A percentile compares a stretch with the other conserved stretches of the same genome.
These are phyloP conservation scores for Epinotia brunnichana DNA, from an alignment of 2,888 invertebrate species.

Conservation along the genomic window DNA sequence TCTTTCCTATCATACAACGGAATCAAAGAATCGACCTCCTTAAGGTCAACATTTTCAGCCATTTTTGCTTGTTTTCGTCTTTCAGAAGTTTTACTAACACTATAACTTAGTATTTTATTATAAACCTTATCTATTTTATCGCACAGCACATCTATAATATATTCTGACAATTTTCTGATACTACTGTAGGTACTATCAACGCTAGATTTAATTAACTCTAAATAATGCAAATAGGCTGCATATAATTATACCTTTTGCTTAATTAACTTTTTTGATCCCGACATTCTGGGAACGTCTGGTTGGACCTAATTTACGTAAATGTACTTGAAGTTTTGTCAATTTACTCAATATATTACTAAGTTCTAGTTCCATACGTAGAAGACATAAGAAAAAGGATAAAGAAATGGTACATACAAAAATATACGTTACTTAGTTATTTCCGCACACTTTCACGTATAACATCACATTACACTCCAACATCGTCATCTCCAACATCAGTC, in stretches of 20 bases:
- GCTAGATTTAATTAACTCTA: background rate
- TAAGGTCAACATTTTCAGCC: background rate
- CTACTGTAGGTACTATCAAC: background rate
- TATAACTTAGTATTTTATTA: constrained; percentile 11
- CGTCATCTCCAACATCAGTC: no score
- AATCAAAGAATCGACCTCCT: constrained; percentile 1
- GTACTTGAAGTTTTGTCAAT: background rate
- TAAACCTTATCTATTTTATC: background rate
- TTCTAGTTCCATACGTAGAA: background rate
- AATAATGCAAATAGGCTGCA: background rate
- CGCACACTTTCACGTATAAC: background rate
- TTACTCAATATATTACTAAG: background rate
- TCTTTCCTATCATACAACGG: constrained; percentile 2
- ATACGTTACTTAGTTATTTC: background rate
- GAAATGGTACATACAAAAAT: no score
- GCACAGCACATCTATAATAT: background rate
- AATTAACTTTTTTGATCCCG: background rate
- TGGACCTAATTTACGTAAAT: constrained; percentile 3
- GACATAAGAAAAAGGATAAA: background rate
- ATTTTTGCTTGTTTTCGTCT: constrained; percentile 5
- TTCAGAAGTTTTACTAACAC: background rate
- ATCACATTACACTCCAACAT: background rate
- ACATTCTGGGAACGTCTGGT: background rate
- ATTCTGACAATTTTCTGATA: background rate
- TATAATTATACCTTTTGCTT: background rate